Percentiles rank a stretch among this genome's conserved stretches.
These are phyloP conservation scores for Poecilia wingei DNA, from an alignment of 2,797 vertebrate genomes.

Conservation along the genomic window DNA sequence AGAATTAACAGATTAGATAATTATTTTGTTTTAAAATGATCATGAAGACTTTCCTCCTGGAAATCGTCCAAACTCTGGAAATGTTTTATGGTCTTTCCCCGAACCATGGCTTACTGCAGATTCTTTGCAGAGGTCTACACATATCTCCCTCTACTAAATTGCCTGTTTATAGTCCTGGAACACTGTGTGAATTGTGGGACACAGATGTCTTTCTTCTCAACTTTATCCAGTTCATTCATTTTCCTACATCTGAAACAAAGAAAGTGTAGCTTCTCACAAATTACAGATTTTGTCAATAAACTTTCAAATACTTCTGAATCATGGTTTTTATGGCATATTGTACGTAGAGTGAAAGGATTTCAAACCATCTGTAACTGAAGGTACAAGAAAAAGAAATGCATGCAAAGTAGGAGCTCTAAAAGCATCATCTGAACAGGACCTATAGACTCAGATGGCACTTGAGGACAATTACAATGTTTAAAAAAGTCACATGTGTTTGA, in stretches of 20 bases:
- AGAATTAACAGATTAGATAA: not conserved
- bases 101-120: slow-evolving; percentile 2
- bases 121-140: slow-evolving; percentile 7
- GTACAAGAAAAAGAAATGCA: not conserved
- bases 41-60: not conserved
- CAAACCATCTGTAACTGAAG: not conserved
- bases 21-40: not conserved
- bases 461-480: not conserved
- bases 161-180: slow-evolving; percentile 6
- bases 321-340: not conserved
- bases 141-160: slow-evolving; percentile 4
- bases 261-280: not conserved
- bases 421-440: not conserved
- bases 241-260: not conserved
- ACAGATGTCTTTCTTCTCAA: slow-evolving; percentile 5
- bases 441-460: not conserved
- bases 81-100: slow-evolving; percentile 7
- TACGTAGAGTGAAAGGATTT: not conserved
- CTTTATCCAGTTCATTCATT: slow-evolving; percentile 6
- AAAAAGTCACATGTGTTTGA: not conserved
- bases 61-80: not conserved
- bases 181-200: slow-evolving; percentile 8
- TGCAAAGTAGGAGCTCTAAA: not conserved
- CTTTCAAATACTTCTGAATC: not conserved
- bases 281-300: not conserved